A percentile compares a stretch with the other conserved stretches of the same genome.
Evolutionary conservation across 1,140 invertebrate genomes (phyloP).

Genomic region (Gryon sp.): DNA sequence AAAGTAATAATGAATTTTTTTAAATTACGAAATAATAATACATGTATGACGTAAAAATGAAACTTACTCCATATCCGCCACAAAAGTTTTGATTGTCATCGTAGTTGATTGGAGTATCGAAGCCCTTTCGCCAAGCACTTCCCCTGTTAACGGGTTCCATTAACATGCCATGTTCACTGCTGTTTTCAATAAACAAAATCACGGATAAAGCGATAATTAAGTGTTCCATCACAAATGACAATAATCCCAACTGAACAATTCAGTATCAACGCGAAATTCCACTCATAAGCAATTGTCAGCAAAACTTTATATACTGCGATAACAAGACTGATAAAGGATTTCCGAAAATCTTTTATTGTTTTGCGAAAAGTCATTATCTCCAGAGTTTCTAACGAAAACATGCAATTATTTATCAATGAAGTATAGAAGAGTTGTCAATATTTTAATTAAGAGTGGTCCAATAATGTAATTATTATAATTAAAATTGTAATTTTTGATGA

Average conservation of each 20-base stretch:
- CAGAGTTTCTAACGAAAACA: no score
- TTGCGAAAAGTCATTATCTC: no score
- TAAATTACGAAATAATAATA: no score
- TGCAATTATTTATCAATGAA: no score
- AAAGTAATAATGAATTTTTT: no score
- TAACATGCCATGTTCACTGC: constrained; percentile 84
- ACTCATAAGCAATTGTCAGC: constrained; percentile 11
- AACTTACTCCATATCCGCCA: constrained; percentile 79
- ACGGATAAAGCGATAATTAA: constrained; percentile 26
- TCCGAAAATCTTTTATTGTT: no score
- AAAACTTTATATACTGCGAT: constrained; percentile 15
- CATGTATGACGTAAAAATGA: constrained; percentile 23
- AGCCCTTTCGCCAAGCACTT: constrained; percentile 86
- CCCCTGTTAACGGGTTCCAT: constrained; percentile 84
- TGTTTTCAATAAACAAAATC: constrained; percentile 38
- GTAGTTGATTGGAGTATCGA: constrained; percentile 85
- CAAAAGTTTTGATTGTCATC: constrained; percentile 85
- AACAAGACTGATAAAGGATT: neutral
- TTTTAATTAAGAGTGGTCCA: no score
- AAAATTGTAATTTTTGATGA: no score
- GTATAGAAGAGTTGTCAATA: no score
- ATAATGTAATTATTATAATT: no score
- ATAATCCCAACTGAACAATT: neutral
- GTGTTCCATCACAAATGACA: constrained; percentile 11
- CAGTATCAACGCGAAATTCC: neutral